Conservation (phyloP, 2,888 invertebrate genomes). For the Conchocele bisecta region DNA sequence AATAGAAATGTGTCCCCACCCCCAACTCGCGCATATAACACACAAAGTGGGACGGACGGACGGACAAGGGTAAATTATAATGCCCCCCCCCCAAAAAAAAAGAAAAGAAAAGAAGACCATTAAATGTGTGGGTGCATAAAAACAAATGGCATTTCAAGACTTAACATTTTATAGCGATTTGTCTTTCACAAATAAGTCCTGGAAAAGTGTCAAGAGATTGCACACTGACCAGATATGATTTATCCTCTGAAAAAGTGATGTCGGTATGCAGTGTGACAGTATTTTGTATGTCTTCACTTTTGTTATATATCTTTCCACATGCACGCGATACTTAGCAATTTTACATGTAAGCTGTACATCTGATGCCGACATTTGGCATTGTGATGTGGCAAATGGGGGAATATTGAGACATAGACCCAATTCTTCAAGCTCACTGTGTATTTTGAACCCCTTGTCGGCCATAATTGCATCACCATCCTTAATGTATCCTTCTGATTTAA, state of each 20-base stretch:
- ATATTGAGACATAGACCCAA: slow-evolving; percentile 23
- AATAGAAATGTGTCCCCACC: no score
- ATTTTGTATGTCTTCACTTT: slow-evolving; percentile 21
- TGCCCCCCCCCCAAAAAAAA: no score
- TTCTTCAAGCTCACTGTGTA: slow-evolving; percentile 21
- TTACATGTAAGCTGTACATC: slow-evolving; percentile 23
- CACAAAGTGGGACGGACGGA: no score
- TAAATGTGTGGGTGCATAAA: no score
- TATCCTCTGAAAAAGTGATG: slow-evolving; percentile 1
- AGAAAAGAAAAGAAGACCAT: no score
- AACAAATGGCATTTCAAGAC: no score
- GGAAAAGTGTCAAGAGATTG: neutral
- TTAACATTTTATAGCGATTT: no score
- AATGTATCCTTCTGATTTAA: slow-evolving; percentile 6
- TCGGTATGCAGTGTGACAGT: slow-evolving; percentile 7
- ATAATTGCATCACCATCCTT: slow-evolving; percentile 29
- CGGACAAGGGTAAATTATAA: no score
- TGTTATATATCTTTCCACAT: slow-evolving; percentile 32
- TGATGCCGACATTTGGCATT: slow-evolving; percentile 14
- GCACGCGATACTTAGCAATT: slow-evolving; percentile 24
- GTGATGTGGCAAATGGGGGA: slow-evolving; percentile 21
- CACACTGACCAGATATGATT: slow-evolving; percentile 35
- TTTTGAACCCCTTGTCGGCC: slow-evolving; percentile 39
- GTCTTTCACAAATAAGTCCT: no score
- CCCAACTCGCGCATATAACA: no score